phyloP scores from a whole-genome alignment of 1,140 invertebrate species.

The Drosophila tristis region DNA sequence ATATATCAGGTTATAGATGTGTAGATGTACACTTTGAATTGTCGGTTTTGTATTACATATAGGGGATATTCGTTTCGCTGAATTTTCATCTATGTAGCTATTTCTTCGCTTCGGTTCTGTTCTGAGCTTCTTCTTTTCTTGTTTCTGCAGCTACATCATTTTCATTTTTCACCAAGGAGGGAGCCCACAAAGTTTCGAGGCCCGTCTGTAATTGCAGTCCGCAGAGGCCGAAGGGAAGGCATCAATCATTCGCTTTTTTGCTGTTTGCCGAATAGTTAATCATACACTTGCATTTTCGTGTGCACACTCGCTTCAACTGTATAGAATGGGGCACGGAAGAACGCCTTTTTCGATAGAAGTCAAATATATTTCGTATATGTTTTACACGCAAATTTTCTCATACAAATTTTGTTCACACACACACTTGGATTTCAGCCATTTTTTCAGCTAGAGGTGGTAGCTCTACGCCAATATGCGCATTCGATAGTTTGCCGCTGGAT shows the following conservation, averaged over 20 bases:
- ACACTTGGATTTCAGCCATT: conserved; percentile 54
- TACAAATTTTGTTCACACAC: conserved; percentile 52
- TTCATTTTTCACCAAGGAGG: conserved; percentile 20
- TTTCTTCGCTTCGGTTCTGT: conserved; percentile 1
- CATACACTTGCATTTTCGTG: background rate
- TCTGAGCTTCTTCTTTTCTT: conserved; percentile 15
- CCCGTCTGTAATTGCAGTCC: conserved; percentile 48
- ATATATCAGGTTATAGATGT: conserved; percentile 46
- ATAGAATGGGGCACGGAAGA: conserved; percentile 4
- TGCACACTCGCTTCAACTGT: conserved; percentile 2
- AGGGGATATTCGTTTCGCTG: conserved; percentile 37
- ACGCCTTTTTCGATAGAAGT: conserved; percentile 4
- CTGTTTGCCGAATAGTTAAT: background rate
- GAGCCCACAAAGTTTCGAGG: conserved; percentile 10
- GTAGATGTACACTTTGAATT: conserved; percentile 30
- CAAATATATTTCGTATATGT: conserved; percentile 41
- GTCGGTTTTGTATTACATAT: conserved; percentile 47
- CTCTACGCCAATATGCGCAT: background rate
- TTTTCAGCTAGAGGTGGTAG: conserved; percentile 38
- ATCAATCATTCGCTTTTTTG: conserved; percentile 46
- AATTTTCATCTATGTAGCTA: conserved; percentile 32
- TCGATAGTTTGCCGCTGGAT: conserved; percentile 18
- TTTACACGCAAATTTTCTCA: conserved; percentile 51
- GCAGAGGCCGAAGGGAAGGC: conserved; percentile 31
- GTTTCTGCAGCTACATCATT: conserved; percentile 38